These are phyloP conservation scores for Coregonus clupeaformis DNA, from an alignment of 2,113 vertebrate genomes.

Conservation along the genomic window DNA sequence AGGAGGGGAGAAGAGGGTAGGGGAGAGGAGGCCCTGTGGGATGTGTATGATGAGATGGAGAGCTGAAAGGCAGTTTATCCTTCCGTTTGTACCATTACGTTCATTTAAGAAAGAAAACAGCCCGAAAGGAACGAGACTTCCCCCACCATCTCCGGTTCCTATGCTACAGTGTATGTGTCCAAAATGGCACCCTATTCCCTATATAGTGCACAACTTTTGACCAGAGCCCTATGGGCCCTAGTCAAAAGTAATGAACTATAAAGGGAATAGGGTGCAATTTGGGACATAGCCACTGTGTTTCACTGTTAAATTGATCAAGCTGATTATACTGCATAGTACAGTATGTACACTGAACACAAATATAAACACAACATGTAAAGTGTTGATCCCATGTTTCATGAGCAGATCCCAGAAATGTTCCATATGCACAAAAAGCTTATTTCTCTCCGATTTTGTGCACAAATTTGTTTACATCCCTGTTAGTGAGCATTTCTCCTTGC, in stretches of 20 bases:
- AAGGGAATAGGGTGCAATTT: too few relatives aligned
- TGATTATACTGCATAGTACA: slow-evolving; percentile 52
- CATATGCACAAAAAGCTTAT: too few relatives aligned
- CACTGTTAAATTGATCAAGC: slow-evolving; percentile 50
- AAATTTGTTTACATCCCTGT: too few relatives aligned
- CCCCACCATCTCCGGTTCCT: too few relatives aligned
- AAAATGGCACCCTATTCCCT: too few relatives aligned
- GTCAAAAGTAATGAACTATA: slow-evolving; percentile 28
- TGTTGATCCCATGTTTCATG: too few relatives aligned
- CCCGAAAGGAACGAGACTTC: slow-evolving; percentile 57
- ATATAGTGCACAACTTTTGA: too few relatives aligned
- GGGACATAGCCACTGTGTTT: not conserved
- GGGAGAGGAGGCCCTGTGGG: slow-evolving; percentile 54
- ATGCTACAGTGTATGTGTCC: too few relatives aligned
- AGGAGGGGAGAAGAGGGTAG: not conserved
- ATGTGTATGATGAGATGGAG: slow-evolving; percentile 67
- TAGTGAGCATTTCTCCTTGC: too few relatives aligned
- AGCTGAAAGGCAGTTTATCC: slow-evolving; percentile 71
- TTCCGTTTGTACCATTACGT: slow-evolving; percentile 72
- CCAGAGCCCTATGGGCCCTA: slow-evolving; percentile 16
- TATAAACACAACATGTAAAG: too few relatives aligned
- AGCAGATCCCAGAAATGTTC: too few relatives aligned
- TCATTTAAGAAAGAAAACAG: slow-evolving; percentile 78
- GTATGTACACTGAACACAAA: slow-evolving; percentile 13
- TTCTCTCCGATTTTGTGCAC: too few relatives aligned